Percentiles rank a stretch among this genome's conserved stretches.
Conservation (phyloP, 2,888 invertebrate genomes). For the Caenorhabditis drosophilae region DNA sequence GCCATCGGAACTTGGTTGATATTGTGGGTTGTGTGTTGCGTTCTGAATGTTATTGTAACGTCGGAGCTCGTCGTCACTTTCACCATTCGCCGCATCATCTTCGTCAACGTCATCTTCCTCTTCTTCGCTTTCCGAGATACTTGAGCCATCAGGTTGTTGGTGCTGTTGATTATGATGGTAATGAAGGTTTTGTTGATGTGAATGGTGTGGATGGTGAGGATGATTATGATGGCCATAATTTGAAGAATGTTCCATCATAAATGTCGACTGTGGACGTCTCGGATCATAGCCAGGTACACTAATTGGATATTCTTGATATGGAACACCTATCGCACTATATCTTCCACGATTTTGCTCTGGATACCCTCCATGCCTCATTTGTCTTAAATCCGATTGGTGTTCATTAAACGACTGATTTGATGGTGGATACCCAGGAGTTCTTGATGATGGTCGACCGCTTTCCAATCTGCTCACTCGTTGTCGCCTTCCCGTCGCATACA, state of each 20-base stretch:
- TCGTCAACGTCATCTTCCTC: slow-evolving; percentile 31
- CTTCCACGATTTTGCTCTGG: slow-evolving; percentile 17
- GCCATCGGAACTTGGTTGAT: slow-evolving; percentile 6
- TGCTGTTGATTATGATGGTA: no score
- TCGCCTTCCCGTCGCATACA: slow-evolving; percentile 6
- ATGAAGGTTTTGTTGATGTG: no score
- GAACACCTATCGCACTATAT: slow-evolving; percentile 26
- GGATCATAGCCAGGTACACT: slow-evolving; percentile 5
- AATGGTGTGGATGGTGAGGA: no score
- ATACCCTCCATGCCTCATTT: slow-evolving; percentile 4
- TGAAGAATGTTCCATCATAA: slow-evolving; percentile 2
- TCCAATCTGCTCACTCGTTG: slow-evolving; percentile 22
- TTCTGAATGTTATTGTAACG: slow-evolving; percentile 16
- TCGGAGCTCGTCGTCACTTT: slow-evolving; percentile 43
- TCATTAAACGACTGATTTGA: slow-evolving; percentile 4
- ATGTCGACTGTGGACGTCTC: slow-evolving; percentile 10
- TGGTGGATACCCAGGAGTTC: slow-evolving; percentile 16
- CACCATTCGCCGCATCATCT: slow-evolving; percentile 27
- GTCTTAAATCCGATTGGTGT: slow-evolving; percentile 6
- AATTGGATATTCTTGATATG: slow-evolving; percentile 2
- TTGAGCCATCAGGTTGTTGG: slow-evolving; percentile 17
- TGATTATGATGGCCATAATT: slow-evolving; percentile 14
- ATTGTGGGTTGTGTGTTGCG: not conserved
- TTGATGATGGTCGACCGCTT: slow-evolving; percentile 13
- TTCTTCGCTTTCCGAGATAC: slow-evolving; percentile 29